Evolutionary conservation across 2,113 vertebrate genomes (phyloP).

Genomic region (Hyperoodon ampullatus): DNA sequence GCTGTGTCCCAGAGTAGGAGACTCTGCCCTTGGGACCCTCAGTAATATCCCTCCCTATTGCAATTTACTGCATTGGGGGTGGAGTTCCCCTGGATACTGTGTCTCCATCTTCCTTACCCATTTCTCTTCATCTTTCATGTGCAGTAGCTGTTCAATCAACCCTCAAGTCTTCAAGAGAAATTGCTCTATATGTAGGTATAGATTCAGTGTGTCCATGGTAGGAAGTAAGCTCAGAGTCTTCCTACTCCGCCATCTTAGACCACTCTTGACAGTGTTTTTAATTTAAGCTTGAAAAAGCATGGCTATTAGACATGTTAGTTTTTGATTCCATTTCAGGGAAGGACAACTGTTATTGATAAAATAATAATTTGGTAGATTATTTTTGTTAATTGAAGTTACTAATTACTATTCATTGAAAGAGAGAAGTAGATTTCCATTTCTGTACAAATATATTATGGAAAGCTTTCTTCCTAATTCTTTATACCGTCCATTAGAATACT

Average conservation of each 20-base stretch:
- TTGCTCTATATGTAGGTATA: not conserved
- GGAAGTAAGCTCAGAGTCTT: not conserved
- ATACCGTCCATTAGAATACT: not conserved
- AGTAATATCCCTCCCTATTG: too few relatives aligned
- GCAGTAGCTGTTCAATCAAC: not conserved
- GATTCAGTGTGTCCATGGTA: not conserved
- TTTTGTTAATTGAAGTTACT: slow-evolving; percentile 33
- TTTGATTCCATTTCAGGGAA: not conserved
- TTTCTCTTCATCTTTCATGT: not conserved
- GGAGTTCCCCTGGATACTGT: too few relatives aligned
- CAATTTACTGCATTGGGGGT: too few relatives aligned
- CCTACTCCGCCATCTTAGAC: not conserved
- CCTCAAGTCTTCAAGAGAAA: not conserved
- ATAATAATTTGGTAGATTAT: not conserved
- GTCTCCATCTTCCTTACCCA: too few relatives aligned
- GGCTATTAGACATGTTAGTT: not conserved
- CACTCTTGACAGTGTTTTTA: not conserved
- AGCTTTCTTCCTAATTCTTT: not conserved
- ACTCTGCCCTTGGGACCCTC: too few relatives aligned
- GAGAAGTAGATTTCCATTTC: not conserved
- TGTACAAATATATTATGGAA: not conserved
- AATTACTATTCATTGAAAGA: not conserved
- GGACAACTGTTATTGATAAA: not conserved
- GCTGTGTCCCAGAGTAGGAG: too few relatives aligned
- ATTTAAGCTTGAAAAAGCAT: not conserved